phyloP scores from a whole-genome alignment of 1,140 invertebrate genomes.

The Parasteatoda tepidariorum region DNA sequence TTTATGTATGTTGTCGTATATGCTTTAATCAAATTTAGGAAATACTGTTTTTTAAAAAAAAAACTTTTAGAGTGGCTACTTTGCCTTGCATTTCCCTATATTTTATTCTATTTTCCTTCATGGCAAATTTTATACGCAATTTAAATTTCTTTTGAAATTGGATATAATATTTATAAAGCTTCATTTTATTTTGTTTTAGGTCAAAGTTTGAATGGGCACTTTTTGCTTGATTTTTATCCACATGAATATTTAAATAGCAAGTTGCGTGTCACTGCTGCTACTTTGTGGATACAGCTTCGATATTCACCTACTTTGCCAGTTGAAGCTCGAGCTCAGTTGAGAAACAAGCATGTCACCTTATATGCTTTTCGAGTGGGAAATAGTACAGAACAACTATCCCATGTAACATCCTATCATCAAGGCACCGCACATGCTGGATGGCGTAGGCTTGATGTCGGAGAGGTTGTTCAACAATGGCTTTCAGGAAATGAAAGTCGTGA shows the following conservation, averaged over 20 bases:
- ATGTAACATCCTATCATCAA: conserved; percentile 75
- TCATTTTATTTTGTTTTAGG: conserved; percentile 72
- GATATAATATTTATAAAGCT: not conserved
- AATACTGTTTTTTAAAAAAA: too few species aligned
- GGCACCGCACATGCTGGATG: conserved; percentile 79
- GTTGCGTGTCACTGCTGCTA: conserved; percentile 77
- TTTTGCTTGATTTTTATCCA: conserved; percentile 81
- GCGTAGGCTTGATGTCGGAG: conserved; percentile 87
- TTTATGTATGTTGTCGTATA: too few species aligned
- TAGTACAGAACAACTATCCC: conserved; percentile 62
- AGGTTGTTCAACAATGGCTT: conserved; percentile 73
- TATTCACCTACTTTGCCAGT: conserved; percentile 68
- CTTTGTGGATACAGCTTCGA: conserved; percentile 79
- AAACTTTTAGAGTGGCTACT: too few species aligned
- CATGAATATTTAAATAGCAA: conserved; percentile 72
- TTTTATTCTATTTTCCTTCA: too few species aligned
- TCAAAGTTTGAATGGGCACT: conserved; percentile 82
- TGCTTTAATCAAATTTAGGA: too few species aligned
- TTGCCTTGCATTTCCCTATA: too few species aligned
- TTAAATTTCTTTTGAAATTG: not conserved
- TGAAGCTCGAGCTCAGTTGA: conserved; percentile 63
- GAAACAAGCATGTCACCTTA: conserved; percentile 73
- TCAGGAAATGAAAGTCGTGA: conserved; percentile 70
- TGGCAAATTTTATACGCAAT: too few species aligned
- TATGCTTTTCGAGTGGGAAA: conserved; percentile 75